These are phyloP conservation scores for Drosophila equinoxialis DNA, from an alignment of 1,140 invertebrate species.

Conservation along the genomic window DNA sequence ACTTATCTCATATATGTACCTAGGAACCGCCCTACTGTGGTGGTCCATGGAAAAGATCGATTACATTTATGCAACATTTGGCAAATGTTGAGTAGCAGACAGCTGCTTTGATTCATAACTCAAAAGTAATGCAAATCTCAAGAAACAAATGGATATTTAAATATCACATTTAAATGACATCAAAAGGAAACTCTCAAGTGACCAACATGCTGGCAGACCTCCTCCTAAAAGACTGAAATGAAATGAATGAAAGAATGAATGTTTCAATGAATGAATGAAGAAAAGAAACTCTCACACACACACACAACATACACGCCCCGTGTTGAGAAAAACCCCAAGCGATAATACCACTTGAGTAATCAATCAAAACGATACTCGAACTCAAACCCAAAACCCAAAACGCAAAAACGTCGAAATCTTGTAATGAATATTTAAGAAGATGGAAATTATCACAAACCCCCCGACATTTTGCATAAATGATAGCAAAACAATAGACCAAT, in stretches of 20 bases:
- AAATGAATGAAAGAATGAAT: slow-evolving; percentile 25
- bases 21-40: slow-evolving; percentile 53
- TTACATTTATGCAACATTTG: slow-evolving; percentile 56
- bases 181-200: slow-evolving; percentile 75
- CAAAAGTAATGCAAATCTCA: slow-evolving; percentile 32
- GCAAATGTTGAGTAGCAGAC: slow-evolving; percentile 22
- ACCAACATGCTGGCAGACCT: slow-evolving; percentile 69
- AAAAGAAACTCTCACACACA: slow-evolving; percentile 28
- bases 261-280: not conserved
- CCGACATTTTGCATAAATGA: slow-evolving; percentile 74
- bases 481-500: slow-evolving; percentile 77
- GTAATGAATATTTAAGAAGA: slow-evolving; percentile 79
- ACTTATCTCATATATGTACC: slow-evolving; percentile 32
- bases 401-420: slow-evolving; percentile 48
- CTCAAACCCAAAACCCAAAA: slow-evolving; percentile 27
- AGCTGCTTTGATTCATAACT: slow-evolving; percentile 30
- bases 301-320: slow-evolving; percentile 47
- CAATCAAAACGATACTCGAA: slow-evolving; percentile 67
- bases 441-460: slow-evolving; percentile 73
- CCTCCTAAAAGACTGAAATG: slow-evolving; percentile 23
- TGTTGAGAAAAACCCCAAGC: slow-evolving; percentile 40
- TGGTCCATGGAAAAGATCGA: slow-evolving; percentile 63
- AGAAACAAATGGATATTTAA: slow-evolving; percentile 19
- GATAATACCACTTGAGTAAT: slow-evolving; percentile 79
- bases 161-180: slow-evolving; percentile 51